phyloP scores from a whole-genome alignment of 1,140 invertebrate genomes.

The Drosophila melanogaster region Release_6_plus_ISO1_MT NC_004354.4:2085501-2086000 shows the following conservation, averaged over 20 bases:
- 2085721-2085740: conserved; percentile 56
- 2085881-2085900: conserved; percentile 4
- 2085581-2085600: background rate
- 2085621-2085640: conserved; percentile 1
- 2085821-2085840: conserved; percentile 35
- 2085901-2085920: conserved; percentile 45
- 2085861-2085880: conserved; percentile 14
- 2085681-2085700: conserved; percentile 38
- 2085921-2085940: conserved; percentile 17
- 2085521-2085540: conserved; percentile 22
- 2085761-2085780: conserved; percentile 49
- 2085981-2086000: conserved; percentile 29
- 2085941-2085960: conserved; percentile 15
- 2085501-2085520: conserved; percentile 18
- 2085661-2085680: conserved; percentile 5
- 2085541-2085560: conserved; percentile 19
- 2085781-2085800: conserved; percentile 10
- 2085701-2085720: conserved; percentile 59
- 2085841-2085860: conserved; percentile 19
- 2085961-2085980: background rate
- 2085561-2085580: conserved; percentile 2
- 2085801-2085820: background rate
- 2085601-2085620: too few relatives aligned
- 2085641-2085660: background rate
- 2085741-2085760: conserved; percentile 10